Evolutionary conservation across 2,888 invertebrate genomes (phyloP).

Genomic region (Helobdella robusta): DNA sequence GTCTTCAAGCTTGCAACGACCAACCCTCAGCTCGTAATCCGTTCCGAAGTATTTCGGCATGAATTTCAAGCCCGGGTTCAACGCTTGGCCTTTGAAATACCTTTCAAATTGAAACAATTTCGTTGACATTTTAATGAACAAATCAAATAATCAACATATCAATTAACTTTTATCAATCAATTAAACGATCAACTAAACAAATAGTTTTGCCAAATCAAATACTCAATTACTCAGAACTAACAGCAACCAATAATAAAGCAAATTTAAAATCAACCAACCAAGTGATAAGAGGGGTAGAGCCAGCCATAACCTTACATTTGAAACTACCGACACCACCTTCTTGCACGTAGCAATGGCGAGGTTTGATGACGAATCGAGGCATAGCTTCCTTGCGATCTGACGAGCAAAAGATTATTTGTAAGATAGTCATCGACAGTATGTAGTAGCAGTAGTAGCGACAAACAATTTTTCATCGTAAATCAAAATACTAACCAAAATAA

Average conservation of each 20-base stretch:
- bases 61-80: constrained; percentile 92
- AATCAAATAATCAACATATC: neutral
- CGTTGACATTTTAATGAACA: neutral
- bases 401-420: no score
- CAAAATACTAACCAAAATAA: constrained; percentile 65
- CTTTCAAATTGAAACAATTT: constrained; percentile 35
- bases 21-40: constrained; percentile 93
- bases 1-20: constrained; percentile 81
- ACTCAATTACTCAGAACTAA: no score
- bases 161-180: neutral
- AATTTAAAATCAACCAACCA: constrained; percentile 62
- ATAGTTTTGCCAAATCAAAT: no score
- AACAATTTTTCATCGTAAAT: no score
- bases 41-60: constrained; percentile 95
- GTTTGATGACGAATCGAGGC: constrained; percentile 92
- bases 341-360: constrained; percentile 85
- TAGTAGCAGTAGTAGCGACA: no score
- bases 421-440: no score
- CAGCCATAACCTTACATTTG: constrained; percentile 85
- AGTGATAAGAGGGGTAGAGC: constrained; percentile 84
- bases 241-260: no score
- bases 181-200: no score
- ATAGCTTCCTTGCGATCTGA: constrained; percentile 90
- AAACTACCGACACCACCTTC: constrained; percentile 96
- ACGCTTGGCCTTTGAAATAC: constrained; percentile 44